Base-by-base conservation (phyloP, 2,797 vertebrate species). In the Bradypodion pumilum region DNA sequence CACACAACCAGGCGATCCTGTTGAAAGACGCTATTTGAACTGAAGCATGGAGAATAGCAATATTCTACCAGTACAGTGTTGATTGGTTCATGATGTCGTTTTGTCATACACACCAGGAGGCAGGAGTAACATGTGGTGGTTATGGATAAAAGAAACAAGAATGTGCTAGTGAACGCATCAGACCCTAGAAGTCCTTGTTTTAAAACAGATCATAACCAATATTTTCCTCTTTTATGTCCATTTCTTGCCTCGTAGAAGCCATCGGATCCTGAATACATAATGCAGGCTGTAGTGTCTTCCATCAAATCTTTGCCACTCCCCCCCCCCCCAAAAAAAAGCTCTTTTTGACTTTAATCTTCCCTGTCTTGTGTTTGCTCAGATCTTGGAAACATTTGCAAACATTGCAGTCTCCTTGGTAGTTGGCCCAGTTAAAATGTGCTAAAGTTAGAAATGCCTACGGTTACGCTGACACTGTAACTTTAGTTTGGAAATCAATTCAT, bases 231-330 rank as follows among this genome's bases (percentile, higher is more conserved):
- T 12, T 12, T 49, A 12, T 49, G 12, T 49, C n/a, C 15, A 19
- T 15, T 32, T 32, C 32, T 65, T 16, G 65, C n/a, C 32, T 32
- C 19, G n/a, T n/a, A 35, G 65, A 12, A 35, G 29, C n/a, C 15
- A 32, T n/a, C 5, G 40, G 27, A 73, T 12, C 25, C 37, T 25
- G 40, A 42, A 72, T 9, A 2, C 23, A 27, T 12, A 4, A 19
- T 42, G 23, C 27, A 23, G 37, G 8, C 40, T 42, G n/a, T 6
- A 73, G 29, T n/a, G 87, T 84, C 74, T 74, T 69, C 69, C 0
- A 0, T 74, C 78, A 35, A 0, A 0, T 75, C 21, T 12, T 75
- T 23, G 8, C 19, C 49, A 25, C 8, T 10, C 37, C 70, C 42
- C 2, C 9, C 42, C 52, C 59, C 4, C 44, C 62, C 21, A n/a